Evolutionary conservation across 2,888 invertebrate genomes (phyloP).

Genomic region (Drosophila anceps): DNA sequence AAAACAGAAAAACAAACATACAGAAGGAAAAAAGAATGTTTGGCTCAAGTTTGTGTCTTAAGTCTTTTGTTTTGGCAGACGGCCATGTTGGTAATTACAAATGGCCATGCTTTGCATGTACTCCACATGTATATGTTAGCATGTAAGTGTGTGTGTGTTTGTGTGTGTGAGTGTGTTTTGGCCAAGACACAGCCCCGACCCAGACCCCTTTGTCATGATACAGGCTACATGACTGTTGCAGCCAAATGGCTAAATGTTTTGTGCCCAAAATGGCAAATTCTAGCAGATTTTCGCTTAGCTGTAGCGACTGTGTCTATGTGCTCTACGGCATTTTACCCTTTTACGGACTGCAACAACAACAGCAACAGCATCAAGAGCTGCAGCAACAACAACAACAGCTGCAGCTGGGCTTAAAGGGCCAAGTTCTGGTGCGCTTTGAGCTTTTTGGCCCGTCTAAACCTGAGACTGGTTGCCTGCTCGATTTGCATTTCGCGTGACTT

Average conservation of each 20-base stretch:
- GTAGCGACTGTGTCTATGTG: conserved; percentile 35
- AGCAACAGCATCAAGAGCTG: conserved; percentile 2
- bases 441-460: conserved; percentile 23
- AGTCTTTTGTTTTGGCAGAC: conserved; percentile 55
- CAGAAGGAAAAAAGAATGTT: conserved; percentile 10
- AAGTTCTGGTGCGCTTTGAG: conserved; percentile 17
- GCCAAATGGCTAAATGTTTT: conserved; percentile 70
- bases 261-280: conserved; percentile 74
- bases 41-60: conserved; percentile 52
- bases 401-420: conserved; percentile 32
- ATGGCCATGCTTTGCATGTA: conserved; percentile 46
- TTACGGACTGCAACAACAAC: conserved; percentile 39
- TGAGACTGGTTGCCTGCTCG: conserved; percentile 36
- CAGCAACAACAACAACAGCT: conserved; percentile 15
- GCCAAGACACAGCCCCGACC: conserved; percentile 22
- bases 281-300: conserved; percentile 66
- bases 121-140: not conserved
- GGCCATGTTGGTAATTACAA: conserved; percentile 70
- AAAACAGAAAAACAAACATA: not conserved
- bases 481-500: conserved; percentile 79
- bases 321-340: conserved; percentile 65
- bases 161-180: conserved; percentile 1
- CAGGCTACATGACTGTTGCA: conserved; percentile 53
- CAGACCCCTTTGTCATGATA: conserved; percentile 25
- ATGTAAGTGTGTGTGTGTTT: not conserved